Evolutionary conservation across 2,797 vertebrate genomes (phyloP).

Genomic region (Emys orbicularis): DNA sequence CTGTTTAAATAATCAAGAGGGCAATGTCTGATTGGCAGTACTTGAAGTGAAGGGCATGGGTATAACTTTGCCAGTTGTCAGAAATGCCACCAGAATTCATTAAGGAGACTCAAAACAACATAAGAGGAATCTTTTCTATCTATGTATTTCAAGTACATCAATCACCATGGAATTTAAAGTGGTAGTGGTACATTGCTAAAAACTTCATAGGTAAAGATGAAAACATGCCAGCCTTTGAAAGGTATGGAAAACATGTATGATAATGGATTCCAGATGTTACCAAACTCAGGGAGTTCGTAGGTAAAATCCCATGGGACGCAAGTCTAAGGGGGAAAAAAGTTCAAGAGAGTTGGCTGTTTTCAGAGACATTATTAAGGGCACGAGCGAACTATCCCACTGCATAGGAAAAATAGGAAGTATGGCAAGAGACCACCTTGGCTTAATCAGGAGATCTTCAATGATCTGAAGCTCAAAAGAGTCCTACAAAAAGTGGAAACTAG

Average conservation of each 20-base stretch:
- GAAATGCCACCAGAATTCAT: neutral
- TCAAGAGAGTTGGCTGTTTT: neutral
- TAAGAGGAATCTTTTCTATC: neutral
- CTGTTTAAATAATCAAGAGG: rapidly evolving
- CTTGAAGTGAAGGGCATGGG: neutral
- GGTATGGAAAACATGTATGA: neutral
- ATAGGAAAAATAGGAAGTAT: neutral
- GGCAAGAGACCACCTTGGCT: neutral
- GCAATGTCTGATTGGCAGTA: neutral
- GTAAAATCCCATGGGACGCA: neutral
- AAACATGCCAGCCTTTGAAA: neutral
- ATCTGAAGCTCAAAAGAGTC: neutral
- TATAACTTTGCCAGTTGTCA: neutral
- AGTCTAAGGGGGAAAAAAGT: neutral
- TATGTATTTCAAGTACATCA: neutral
- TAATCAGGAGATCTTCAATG: neutral
- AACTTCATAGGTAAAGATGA: neutral
- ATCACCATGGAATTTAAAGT: neutral
- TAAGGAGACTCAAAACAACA: neutral
- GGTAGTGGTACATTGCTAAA: neutral
- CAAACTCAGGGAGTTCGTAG: neutral
- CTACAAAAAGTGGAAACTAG: neutral
- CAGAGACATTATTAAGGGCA: neutral
- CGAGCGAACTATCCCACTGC: too few relatives aligned
- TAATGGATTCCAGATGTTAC: neutral